phyloP scores from a whole-genome alignment of 2,888 invertebrate genomes.

The Drosophila mimica region DNA sequence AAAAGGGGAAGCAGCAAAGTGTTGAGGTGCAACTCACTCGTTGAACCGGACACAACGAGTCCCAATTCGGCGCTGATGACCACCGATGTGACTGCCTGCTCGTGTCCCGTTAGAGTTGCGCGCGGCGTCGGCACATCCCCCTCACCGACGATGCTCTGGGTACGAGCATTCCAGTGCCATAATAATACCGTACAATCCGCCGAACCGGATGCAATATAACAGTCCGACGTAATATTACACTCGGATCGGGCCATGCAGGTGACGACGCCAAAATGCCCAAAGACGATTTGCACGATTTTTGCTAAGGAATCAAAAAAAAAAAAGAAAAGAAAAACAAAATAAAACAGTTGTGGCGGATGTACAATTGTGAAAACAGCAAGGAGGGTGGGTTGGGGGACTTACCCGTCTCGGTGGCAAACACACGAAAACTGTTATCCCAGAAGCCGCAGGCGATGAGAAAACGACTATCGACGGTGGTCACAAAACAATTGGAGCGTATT shows the following conservation, averaged over 20 bases:
- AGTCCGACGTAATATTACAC: slow-evolving; percentile 99
- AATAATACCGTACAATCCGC: slow-evolving; percentile 98
- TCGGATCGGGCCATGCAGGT: slow-evolving; percentile 99
- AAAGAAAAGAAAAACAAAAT: background rate
- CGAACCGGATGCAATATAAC: slow-evolving; percentile 98
- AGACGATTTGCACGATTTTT: slow-evolving; percentile 98
- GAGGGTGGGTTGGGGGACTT: slow-evolving; percentile 85
- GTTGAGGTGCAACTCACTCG: slow-evolving; percentile 85
- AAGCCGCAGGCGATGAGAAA: slow-evolving; percentile 99
- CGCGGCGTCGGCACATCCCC: slow-evolving; percentile 97
- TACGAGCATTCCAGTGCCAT: slow-evolving; percentile 99
- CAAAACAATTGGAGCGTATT: slow-evolving; percentile 97
- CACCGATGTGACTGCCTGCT: slow-evolving; percentile 97
- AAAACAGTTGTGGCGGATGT: background rate
- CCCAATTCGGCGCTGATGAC: slow-evolving; percentile 99
- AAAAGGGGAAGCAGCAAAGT: background rate
- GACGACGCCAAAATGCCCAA: slow-evolving; percentile 99
- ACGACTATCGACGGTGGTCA: slow-evolving; percentile 98
- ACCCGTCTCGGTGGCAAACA: slow-evolving; percentile 98
- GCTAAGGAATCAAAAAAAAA: slow-evolving; percentile 86
- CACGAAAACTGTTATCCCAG: slow-evolving; percentile 99
- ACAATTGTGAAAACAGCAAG: background rate
- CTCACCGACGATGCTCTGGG: slow-evolving; percentile 98
- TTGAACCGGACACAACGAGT: slow-evolving; percentile 97
- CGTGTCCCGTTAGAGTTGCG: slow-evolving; percentile 98